Conservation (phyloP, 2,888 invertebrate species). For the Polylopha cassiicola region DNA sequence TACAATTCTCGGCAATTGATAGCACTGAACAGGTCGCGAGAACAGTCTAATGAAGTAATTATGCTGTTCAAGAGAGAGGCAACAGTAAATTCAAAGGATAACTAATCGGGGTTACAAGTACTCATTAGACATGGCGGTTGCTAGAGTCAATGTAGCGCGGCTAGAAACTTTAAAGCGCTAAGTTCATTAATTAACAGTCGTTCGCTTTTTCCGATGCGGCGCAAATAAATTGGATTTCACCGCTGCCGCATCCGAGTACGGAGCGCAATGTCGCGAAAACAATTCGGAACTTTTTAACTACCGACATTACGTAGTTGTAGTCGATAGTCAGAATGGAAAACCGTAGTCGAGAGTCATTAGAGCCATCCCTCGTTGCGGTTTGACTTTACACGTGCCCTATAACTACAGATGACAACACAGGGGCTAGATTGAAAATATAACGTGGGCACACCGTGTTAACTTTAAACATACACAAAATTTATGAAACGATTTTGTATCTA, state of each 20-base stretch:
- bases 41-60: no score
- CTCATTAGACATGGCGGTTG: conserved; percentile 4
- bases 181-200: conserved; percentile 4
- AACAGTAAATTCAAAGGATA: conserved; percentile 6
- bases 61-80: no score
- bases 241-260: conserved; percentile 36
- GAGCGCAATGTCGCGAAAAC: conserved; percentile 29
- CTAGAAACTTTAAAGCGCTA: conserved; percentile 12
- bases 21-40: no score
- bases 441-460: no score
- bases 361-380: conserved; percentile 12
- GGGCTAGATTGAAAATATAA: no score
- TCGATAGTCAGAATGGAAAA: no score
- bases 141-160: conserved; percentile 3
- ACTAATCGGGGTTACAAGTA: conserved; percentile 1
- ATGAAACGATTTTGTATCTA: no score
- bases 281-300: conserved; percentile 21
- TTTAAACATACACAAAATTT: no score
- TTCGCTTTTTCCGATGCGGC: conserved; percentile 7
- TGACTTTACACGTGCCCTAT: neutral
- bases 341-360: conserved; percentile 4
- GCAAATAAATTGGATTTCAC: conserved; percentile 41
- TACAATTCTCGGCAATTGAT: no score
- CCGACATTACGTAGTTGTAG: conserved; percentile 8
- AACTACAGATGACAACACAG: no score